Evolutionary conservation across 2,797 vertebrate genomes (phyloP), one percentile per base, ranked within the genome.

Genomic region (Margarornis squamiger): DNA sequence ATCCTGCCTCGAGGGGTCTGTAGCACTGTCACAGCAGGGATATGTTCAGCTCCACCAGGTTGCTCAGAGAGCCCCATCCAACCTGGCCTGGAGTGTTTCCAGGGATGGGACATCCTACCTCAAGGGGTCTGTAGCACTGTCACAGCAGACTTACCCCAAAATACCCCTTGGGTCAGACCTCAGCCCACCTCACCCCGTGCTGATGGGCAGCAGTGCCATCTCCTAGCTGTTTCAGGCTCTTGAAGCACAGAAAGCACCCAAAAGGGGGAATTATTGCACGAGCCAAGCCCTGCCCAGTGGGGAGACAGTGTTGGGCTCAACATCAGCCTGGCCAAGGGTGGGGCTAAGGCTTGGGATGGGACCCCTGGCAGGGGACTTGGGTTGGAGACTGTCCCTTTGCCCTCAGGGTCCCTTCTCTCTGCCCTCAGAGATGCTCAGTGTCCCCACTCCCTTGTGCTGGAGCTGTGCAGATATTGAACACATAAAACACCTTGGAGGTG

Each of bases 391-490:
- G 29, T 7, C 55, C 76, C 76, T 43, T 20, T 51, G 54, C 68
- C 13, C 22, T 0, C 12, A 30, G 21, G 3, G n/a, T 39, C 85
- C 41, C 65, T n/a, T n/a, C 81, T 57, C 46, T 32, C 38, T 8
- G 51, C 85, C 5, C 3, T 29, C 27, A 36, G 21, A 61, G 59
- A 71, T 11, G 34, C 70, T 67, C 14, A 14, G 68, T 61, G 86
- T 68, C 26, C 61, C 76, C 38, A 30, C 21, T 3, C 30, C 11
- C 43, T 34, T 34, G 54, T 6, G 46, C 32, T 58, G 59, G 17
- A 7, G 21, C 51, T 70, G 39, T 2, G 17, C 34, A 21, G 3
- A 2, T 1, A 0, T 1, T 20, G 13, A 41, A 8, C 41, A 10
- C 22, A 12, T 23, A 39, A n/a, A n/a, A 0, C n/a, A 27, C 61